Evolutionary conservation across 2,888 invertebrate genomes (phyloP).

Genomic region (Plutella xylostella): DNA sequence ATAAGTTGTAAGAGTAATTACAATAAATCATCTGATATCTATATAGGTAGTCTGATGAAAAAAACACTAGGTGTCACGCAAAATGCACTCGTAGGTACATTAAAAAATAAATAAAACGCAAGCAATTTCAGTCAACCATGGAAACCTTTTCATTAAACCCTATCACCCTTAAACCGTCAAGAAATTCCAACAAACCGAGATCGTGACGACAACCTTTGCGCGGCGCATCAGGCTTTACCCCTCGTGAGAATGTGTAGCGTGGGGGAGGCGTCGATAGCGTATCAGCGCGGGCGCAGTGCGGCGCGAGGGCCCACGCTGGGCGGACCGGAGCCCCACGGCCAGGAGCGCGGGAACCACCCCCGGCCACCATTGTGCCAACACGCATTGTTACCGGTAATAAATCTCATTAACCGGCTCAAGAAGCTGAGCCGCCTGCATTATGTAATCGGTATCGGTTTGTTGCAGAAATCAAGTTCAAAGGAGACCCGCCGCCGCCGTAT

Average conservation of each 20-base stretch:
- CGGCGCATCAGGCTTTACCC: neutral
- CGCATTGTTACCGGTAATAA: constrained; percentile 17
- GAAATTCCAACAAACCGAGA: too few species aligned
- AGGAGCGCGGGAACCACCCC: constrained; percentile 21
- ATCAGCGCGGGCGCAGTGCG: constrained; percentile 34
- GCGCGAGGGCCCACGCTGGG: constrained; percentile 36
- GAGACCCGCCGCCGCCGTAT: constrained; percentile 50
- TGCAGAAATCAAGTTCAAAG: constrained; percentile 49
- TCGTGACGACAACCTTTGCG: neutral
- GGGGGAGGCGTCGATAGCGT: constrained; percentile 27
- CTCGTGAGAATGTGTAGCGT: constrained; percentile 3
- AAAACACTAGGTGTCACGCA: too few species aligned
- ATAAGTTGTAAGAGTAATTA: too few species aligned
- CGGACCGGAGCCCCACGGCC: constrained; percentile 21
- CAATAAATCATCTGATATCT: too few species aligned
- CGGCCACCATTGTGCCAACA: constrained; percentile 33
- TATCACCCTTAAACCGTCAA: too few species aligned
- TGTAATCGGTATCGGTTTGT: constrained; percentile 1
- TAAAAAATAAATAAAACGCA: too few species aligned
- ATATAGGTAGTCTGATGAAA: too few species aligned
- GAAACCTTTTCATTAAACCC: too few species aligned
- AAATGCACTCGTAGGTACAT: too few species aligned
- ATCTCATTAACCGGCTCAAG: neutral
- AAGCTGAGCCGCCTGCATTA: constrained; percentile 8
- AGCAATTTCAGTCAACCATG: too few species aligned